phyloP scores from a whole-genome alignment of 2,888 invertebrate species.

The Scaptomyza parva region DNA sequence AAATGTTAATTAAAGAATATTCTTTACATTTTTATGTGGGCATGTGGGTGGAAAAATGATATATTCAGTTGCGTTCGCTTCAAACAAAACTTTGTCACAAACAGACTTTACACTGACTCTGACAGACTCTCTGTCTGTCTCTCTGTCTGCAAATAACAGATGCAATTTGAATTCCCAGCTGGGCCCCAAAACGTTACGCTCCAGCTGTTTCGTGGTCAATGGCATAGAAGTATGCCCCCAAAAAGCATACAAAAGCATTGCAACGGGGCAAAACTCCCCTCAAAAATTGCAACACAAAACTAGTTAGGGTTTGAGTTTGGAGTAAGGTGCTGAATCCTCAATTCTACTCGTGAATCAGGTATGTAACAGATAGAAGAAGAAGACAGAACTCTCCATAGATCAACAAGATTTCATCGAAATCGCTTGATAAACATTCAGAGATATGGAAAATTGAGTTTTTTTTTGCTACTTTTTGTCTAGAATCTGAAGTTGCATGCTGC shows the following conservation, averaged over 20 bases:
- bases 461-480: too few species aligned
- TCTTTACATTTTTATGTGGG: not conserved
- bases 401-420: too few species aligned
- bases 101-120: not conserved
- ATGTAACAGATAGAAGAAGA: too few species aligned
- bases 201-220: conserved; percentile 65
- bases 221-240: conserved; percentile 50
- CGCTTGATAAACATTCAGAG: too few species aligned
- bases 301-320: too few species aligned
- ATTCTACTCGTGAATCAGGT: too few species aligned
- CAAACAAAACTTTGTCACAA: conserved; percentile 7
- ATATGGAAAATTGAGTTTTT: too few species aligned
- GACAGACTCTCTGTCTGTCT: too few species aligned
- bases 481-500: too few species aligned
- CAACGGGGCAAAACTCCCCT: conserved; percentile 1
- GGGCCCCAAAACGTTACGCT: conserved; percentile 45
- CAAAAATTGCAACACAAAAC: too few species aligned
- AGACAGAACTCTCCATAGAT: too few species aligned
- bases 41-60: not conserved
- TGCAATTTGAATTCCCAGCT: conserved; percentile 28
- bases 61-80: not conserved
- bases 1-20: not conserved
- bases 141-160: conserved; percentile 4
- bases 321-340: too few species aligned
- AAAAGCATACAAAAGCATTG: conserved; percentile 24